Conservation (phyloP, 2,797 vertebrate genomes). For the Cossypha polioptera region DNA sequence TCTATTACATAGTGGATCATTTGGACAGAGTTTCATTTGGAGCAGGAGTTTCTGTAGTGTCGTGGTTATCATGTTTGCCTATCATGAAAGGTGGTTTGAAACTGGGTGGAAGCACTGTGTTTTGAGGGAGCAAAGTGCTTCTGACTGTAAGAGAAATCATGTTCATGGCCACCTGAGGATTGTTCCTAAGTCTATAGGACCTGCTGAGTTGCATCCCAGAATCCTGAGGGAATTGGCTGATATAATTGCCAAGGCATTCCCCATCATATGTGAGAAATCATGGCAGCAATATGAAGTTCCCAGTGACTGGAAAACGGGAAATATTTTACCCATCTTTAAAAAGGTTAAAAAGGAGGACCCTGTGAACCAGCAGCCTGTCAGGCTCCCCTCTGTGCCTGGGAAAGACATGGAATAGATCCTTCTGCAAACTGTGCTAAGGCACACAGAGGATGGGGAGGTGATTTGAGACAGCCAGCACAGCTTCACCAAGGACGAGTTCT, state of each 20-base stretch:
- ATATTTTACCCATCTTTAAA: not conserved
- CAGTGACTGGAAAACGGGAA: fast-evolving
- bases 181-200: fast-evolving
- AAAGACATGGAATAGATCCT: not conserved
- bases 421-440: not conserved
- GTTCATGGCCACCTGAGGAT: not conserved
- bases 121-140: not conserved
- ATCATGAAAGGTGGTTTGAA: not conserved
- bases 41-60: not conserved
- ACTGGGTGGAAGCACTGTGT: not conserved
- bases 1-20: not conserved
- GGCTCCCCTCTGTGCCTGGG: not conserved
- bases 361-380: not conserved
- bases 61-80: fast-evolving
- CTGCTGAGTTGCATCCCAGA: not conserved
- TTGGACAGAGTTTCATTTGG: not conserved
- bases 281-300: not conserved
- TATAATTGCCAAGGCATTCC: not conserved
- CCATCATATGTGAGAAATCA: not conserved
- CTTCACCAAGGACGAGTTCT: not conserved
- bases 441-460: fast-evolving
- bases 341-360: not conserved
- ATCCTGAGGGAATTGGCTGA: not conserved
- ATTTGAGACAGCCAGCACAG: not conserved
- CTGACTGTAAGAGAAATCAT: not conserved